These are phyloP conservation scores for Hemiscyllium ocellatum DNA, from an alignment of 2,113 vertebrate genomes.

Conservation along the genomic window DNA sequence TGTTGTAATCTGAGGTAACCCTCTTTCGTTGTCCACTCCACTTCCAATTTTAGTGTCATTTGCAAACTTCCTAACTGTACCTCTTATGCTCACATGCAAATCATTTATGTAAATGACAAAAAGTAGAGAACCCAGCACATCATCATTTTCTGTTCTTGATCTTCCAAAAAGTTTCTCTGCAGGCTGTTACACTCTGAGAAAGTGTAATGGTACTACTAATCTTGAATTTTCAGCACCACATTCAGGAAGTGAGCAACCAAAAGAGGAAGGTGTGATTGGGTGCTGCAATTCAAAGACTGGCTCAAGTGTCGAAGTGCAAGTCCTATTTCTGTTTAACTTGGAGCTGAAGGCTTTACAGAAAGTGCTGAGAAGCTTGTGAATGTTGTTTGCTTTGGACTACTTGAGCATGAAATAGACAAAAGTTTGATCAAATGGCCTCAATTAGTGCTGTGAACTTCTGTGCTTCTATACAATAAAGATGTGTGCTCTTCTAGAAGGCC, in stretches of 20 bases:
- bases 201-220: not conserved
- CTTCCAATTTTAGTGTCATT: too few relatives aligned
- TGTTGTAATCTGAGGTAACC: too few relatives aligned
- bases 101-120: too few relatives aligned
- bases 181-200: not conserved
- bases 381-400: not conserved
- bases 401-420: not conserved
- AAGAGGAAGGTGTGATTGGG: not conserved
- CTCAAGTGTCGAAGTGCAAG: not conserved
- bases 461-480: not conserved
- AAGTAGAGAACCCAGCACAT: too few relatives aligned
- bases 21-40: too few relatives aligned
- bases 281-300: not conserved
- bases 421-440: not conserved
- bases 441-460: not conserved
- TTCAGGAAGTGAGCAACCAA: not conserved
- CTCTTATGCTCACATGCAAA: too few relatives aligned
- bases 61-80: too few relatives aligned
- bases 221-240: not conserved
- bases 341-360: not conserved
- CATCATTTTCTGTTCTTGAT: too few relatives aligned
- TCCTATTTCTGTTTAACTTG: not conserved
- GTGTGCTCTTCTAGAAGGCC: not conserved
- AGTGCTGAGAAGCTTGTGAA: not conserved
- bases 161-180: too few relatives aligned